Conservation (phyloP, 2,797 vertebrate genomes). For the Sibirionetta formosa region DNA sequence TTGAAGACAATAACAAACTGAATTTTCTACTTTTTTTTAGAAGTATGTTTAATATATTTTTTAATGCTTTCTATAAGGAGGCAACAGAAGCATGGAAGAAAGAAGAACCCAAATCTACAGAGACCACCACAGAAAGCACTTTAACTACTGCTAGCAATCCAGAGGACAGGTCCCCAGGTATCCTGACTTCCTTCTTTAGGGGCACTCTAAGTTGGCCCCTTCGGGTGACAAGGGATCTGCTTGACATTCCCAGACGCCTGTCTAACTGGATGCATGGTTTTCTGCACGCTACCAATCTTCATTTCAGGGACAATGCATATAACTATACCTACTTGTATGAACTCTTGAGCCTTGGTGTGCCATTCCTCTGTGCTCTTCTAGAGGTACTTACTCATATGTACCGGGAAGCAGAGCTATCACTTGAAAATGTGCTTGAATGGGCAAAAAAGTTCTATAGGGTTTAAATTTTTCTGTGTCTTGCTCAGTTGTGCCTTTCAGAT, state of each 20-base stretch:
- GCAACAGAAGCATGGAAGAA: constrained; percentile 69
- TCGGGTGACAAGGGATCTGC: constrained; percentile 87
- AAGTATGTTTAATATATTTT: neutral
- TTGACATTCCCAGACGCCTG: constrained; percentile 87
- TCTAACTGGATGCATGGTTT: constrained; percentile 85
- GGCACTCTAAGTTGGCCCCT: constrained; percentile 90
- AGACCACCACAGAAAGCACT: constrained; percentile 74
- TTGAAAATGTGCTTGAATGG: constrained; percentile 85
- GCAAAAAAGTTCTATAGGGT: constrained; percentile 82
- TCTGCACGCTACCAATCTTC: constrained; percentile 80
- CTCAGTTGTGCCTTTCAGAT: constrained; percentile 71
- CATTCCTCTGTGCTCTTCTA: constrained; percentile 89
- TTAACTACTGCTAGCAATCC: constrained; percentile 72
- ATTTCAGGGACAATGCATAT: constrained; percentile 92
- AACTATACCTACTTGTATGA: constrained; percentile 93
- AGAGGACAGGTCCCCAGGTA: constrained; percentile 92
- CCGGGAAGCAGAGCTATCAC: constrained; percentile 85
- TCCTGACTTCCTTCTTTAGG: constrained; percentile 89
- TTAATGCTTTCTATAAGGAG: constrained; percentile 75
- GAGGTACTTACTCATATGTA: constrained; percentile 92
- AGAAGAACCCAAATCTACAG: constrained; percentile 61
- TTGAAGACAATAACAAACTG: neutral
- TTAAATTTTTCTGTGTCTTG: constrained; percentile 52
- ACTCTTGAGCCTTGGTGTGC: constrained; percentile 93
- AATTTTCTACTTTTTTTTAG: fast-evolving